Conservation (phyloP, 2,797 vertebrate species). For the Merluccius polli region DNA sequence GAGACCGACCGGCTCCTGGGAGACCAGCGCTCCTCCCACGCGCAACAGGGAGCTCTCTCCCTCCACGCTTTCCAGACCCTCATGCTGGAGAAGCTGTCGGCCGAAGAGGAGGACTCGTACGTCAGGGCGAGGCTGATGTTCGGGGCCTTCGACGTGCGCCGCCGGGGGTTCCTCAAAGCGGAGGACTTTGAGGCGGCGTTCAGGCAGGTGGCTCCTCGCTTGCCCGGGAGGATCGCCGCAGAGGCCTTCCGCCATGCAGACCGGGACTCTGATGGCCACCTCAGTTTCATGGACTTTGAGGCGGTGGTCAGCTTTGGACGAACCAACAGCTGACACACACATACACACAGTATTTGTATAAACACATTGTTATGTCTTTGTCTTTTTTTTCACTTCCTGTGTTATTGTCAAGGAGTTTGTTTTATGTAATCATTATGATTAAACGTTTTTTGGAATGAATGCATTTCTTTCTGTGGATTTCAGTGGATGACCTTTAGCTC, state of each 20-base stretch:
- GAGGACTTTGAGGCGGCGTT: conserved; percentile 76
- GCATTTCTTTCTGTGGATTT: neutral
- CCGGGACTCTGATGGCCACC: conserved; percentile 72
- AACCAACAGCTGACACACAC: conserved; percentile 45
- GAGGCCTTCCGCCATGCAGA: conserved; percentile 75
- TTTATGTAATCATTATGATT: neutral
- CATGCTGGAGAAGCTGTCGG: conserved; percentile 60
- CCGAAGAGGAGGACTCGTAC: conserved; percentile 42
- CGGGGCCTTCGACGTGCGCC: conserved; percentile 65
- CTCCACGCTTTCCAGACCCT: conserved; percentile 67
- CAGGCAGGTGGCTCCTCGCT: conserved; percentile 56
- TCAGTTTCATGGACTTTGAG: conserved; percentile 82
- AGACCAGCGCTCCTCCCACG: neutral
- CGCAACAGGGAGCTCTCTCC: conserved; percentile 37
- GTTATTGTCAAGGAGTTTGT: neutral
- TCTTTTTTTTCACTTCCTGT: neutral
- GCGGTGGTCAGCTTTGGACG: conserved; percentile 62
- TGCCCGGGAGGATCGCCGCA: conserved; percentile 62
- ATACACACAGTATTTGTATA: neutral
- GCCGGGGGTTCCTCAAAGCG: conserved; percentile 71
- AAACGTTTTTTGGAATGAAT: neutral
- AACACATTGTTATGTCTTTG: neutral
- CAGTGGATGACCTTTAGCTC: neutral
- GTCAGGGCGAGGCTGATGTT: conserved; percentile 70
- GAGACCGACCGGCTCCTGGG: conserved; percentile 3